Conservation (phyloP, 2,797 vertebrate species). For the Microctenopoma stevenorrisi region DNA sequence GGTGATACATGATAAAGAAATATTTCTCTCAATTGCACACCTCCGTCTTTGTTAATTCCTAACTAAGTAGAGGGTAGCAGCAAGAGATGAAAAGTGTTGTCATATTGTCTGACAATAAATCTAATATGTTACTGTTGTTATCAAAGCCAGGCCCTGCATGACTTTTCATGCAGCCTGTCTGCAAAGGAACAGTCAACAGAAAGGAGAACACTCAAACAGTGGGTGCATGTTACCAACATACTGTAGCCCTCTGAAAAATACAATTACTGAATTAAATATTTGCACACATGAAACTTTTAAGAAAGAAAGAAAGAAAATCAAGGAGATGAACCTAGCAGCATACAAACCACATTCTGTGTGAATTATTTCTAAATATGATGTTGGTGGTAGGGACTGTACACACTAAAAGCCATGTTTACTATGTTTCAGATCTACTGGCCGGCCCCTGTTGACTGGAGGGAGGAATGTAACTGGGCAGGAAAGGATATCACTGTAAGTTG, state of each 20-base stretch:
- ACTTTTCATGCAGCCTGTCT: too few relatives aligned
- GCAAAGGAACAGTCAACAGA: not conserved
- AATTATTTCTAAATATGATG: conserved; percentile 16
- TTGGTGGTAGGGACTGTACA: conserved; percentile 17
- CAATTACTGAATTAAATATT: not conserved
- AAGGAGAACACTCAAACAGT: not conserved
- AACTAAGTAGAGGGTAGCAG: not conserved
- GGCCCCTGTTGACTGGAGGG: conserved; percentile 95
- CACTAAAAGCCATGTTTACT: conserved; percentile 12
- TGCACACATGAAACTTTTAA: too few relatives aligned
- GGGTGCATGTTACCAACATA: not conserved
- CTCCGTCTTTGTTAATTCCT: too few relatives aligned
- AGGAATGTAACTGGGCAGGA: conserved; percentile 98
- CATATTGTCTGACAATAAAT: too few relatives aligned
- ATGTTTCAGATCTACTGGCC: conserved; percentile 93
- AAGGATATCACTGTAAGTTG: conserved; percentile 96
- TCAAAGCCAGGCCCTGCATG: not conserved
- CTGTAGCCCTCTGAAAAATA: too few relatives aligned
- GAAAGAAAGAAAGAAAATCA: conserved; percentile 25
- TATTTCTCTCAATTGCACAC: too few relatives aligned
- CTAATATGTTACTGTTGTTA: not conserved
- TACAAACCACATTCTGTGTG: not conserved
- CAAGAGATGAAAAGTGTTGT: not conserved
- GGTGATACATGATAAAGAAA: too few relatives aligned
- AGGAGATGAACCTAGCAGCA: conserved; percentile 10